A percentile compares a stretch with the other conserved stretches of the same genome.
These are phyloP conservation scores for Dallia pectoralis DNA, from an alignment of 2,797 vertebrate genomes.

Conservation along the genomic window DNA sequence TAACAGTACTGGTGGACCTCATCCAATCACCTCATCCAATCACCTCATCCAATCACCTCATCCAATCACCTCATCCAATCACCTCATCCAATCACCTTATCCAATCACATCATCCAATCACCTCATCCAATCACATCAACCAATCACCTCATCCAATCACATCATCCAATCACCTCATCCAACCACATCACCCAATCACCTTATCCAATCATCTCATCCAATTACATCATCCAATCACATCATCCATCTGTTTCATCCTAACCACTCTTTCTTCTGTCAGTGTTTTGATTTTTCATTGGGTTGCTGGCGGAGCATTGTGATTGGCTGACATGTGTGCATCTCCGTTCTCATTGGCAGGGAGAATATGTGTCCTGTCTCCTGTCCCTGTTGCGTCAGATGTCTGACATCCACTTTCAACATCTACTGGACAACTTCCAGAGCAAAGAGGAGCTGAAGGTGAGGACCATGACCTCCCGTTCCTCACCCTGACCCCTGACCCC, in stretches of 20 bases:
- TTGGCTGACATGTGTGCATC: conserved; percentile 33
- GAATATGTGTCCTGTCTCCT: conserved; percentile 98
- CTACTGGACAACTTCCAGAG: conserved; percentile 98
- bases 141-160: too few species aligned
- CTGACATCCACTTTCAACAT: conserved; percentile 96
- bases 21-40: not conserved
- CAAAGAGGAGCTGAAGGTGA: conserved; percentile 97
- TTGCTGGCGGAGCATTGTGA: not conserved
- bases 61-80: too few species aligned
- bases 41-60: too few species aligned
- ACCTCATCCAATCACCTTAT: too few species aligned
- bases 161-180: too few species aligned
- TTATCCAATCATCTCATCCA: too few species aligned
- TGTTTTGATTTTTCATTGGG: not conserved
- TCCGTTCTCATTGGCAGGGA: conserved; percentile 72
- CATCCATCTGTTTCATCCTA: not conserved
- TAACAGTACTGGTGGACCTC: not conserved
- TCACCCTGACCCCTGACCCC: not conserved
- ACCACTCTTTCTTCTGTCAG: not conserved
- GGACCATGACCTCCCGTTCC: conserved; percentile 14
- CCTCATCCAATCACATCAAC: too few species aligned
- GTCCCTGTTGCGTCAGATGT: conserved; percentile 96
- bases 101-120: too few species aligned
- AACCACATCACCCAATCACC: too few species aligned
- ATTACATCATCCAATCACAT: too few species aligned